phyloP scores from a whole-genome alignment of 1,140 invertebrate species.

The Bilobella aurantiaca region DNA sequence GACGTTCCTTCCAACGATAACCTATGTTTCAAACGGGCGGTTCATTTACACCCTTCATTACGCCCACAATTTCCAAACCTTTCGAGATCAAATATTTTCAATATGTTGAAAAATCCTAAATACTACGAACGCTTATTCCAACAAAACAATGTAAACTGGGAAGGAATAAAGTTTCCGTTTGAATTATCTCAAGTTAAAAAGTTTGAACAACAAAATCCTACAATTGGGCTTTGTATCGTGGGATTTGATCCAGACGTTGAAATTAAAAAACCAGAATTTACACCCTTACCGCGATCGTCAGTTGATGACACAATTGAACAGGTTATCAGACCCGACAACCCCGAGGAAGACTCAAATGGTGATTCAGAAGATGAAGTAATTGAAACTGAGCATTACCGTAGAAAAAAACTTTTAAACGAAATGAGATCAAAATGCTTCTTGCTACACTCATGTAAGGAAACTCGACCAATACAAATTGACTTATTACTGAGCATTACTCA shows the following conservation, averaged over 20 bases:
- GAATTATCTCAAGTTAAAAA: neutral
- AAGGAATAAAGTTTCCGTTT: conserved; percentile 10
- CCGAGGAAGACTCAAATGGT: neutral
- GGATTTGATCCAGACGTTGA: neutral
- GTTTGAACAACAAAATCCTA: conserved; percentile 10
- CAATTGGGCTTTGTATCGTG: neutral
- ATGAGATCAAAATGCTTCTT: neutral
- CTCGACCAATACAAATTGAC: neutral
- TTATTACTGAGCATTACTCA: neutral
- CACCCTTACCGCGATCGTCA: neutral
- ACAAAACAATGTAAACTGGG: neutral
- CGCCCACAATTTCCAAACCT: neutral
- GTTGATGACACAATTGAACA: neutral
- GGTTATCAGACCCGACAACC: too few species aligned
- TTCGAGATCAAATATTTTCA: neutral
- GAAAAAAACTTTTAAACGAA: neutral
- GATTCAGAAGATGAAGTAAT: neutral
- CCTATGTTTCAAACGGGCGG: neutral
- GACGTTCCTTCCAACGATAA: neutral
- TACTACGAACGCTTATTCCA: neutral
- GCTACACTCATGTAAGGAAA: neutral
- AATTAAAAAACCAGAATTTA: too few species aligned
- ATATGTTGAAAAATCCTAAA: neutral
- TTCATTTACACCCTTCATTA: neutral
- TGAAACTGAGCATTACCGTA: neutral